These are phyloP conservation scores for Candoia aspera DNA, from an alignment of 2,113 vertebrate genomes.

Conservation along the genomic window DNA sequence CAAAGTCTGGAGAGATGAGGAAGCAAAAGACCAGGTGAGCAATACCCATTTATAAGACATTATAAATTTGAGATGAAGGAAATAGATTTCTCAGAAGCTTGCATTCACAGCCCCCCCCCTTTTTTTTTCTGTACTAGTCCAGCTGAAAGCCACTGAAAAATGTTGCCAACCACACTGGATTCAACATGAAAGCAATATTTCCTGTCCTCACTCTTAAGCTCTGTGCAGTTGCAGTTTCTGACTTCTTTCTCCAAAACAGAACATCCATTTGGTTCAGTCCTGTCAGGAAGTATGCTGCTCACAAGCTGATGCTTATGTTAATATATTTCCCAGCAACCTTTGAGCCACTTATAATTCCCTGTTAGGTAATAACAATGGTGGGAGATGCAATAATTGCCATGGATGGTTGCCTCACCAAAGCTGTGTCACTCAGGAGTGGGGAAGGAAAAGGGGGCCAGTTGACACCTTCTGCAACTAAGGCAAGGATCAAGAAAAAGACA, in stretches of 20 bases:
- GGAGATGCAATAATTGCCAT: conserved; percentile 76
- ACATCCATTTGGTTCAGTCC: background rate
- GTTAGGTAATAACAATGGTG: conserved; percentile 74
- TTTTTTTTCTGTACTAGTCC: too few species aligned
- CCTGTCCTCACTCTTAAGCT: background rate
- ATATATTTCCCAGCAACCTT: conserved; percentile 62
- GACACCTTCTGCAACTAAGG: conserved; percentile 66
- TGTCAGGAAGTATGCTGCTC: conserved; percentile 59
- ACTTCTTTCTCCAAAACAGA: background rate
- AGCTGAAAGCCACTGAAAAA: background rate
- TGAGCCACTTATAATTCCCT: conserved; percentile 63
- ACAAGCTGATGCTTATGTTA: conserved; percentile 58
- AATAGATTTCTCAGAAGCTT: background rate
- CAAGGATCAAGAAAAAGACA: conserved; percentile 73
- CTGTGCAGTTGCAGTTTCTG: background rate
- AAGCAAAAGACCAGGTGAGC: background rate
- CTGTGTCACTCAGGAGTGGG: conserved; percentile 68
- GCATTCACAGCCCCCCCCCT: background rate
- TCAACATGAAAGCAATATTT: background rate
- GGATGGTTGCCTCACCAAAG: conserved; percentile 74
- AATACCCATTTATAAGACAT: background rate
- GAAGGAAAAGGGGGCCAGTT: conserved; percentile 73
- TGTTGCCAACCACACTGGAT: background rate
- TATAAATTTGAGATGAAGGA: background rate
- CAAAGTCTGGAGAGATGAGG: background rate